phyloP scores from a whole-genome alignment of 2,113 vertebrate genomes.

The Spheniscus mendiculus region DNA sequence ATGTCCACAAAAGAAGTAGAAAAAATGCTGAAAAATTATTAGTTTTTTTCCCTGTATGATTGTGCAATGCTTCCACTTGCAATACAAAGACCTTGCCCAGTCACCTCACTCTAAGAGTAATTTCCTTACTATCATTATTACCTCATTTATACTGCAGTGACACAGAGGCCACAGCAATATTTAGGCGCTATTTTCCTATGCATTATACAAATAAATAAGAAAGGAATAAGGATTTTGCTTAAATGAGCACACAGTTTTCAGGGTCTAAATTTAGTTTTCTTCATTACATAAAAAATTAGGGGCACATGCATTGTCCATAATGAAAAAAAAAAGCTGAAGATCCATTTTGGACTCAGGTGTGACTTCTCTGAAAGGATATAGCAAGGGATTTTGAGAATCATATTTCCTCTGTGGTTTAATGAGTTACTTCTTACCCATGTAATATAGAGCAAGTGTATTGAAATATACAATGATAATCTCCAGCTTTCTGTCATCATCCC shows the following conservation, averaged over 20 bases:
- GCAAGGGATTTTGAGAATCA: not conserved
- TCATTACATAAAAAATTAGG: not conserved
- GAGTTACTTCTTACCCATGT: not conserved
- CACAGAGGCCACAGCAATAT: not conserved
- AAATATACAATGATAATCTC: not conserved
- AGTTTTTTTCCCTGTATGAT: rapidly evolving
- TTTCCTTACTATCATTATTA: not conserved
- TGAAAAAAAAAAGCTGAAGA: not conserved
- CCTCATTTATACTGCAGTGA: not conserved
- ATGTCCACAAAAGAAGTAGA: not conserved
- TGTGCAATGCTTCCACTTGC: not conserved
- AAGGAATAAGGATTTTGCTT: not conserved
- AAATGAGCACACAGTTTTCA: not conserved
- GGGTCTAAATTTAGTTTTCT: not conserved
- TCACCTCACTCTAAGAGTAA: not conserved
- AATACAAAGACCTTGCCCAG: not conserved
- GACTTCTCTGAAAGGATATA: not conserved
- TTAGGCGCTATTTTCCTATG: not conserved
- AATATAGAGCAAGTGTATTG: not conserved
- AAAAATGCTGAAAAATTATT: not conserved
- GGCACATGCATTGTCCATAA: not conserved
- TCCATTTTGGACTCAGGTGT: not conserved
- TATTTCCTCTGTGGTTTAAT: not conserved
- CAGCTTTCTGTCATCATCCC: not conserved
- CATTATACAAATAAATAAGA: not conserved